Conservation (phyloP, 1,140 invertebrate genomes). For the Mycetomoellerius zeteki region DNA sequence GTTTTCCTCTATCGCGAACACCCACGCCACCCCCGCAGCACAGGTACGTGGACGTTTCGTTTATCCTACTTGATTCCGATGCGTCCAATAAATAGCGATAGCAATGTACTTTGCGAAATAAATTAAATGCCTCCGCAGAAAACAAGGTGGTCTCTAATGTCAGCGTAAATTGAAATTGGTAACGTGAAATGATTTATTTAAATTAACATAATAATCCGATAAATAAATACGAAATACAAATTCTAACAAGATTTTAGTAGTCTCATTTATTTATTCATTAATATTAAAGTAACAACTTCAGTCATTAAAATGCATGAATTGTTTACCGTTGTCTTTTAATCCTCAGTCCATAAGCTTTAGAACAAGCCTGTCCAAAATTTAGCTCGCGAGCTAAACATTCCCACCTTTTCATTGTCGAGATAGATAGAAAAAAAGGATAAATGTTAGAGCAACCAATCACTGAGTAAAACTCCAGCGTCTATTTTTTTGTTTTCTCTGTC, state of each 20-base stretch:
- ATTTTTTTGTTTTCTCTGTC: no score
- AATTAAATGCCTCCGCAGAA: neutral
- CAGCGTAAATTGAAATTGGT: neutral
- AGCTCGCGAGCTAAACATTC: no score
- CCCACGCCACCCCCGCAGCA: slow-evolving; percentile 90
- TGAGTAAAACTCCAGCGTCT: no score
- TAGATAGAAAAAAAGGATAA: no score
- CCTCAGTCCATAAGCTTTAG: neutral
- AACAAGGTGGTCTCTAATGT: neutral
- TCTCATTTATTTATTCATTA: neutral
- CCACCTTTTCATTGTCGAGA: no score
- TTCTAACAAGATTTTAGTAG: neutral
- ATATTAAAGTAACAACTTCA: neutral
- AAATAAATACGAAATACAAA: neutral
- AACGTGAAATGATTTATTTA: neutral
- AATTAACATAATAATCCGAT: neutral
- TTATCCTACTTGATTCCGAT: neutral
- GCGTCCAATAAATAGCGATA: neutral
- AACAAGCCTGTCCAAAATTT: no score
- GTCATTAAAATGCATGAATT: slow-evolving; percentile 10
- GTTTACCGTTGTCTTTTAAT: neutral
- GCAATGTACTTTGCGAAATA: neutral
- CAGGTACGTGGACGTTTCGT: slow-evolving; percentile 81
- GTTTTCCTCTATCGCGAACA: slow-evolving; percentile 91
- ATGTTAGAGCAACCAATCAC: no score